Base-by-base conservation (phyloP, 2,113 vertebrate genomes). In the Oreochromis niloticus region DNA sequence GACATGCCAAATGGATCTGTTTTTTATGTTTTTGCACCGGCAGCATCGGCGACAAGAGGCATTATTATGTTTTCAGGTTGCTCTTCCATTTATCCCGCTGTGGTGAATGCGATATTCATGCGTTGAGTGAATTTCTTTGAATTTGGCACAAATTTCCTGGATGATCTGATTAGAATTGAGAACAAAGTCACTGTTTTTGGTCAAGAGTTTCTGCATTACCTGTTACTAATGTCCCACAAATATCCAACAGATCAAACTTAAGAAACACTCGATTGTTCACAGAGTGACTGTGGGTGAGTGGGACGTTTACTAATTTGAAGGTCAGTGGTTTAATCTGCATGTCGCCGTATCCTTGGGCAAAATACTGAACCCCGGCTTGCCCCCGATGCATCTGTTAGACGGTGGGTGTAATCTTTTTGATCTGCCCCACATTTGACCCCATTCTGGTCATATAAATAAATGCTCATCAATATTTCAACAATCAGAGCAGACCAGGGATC, bases 101-200 rank as follows among this genome's bases (percentile, higher is more conserved):
- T 19, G 24, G 41, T 12, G 0, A 73, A 24, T 27, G 5, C 3
- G 2, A 27, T 73, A 46, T 46, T 46, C 1, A 46, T 1, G 13
- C 1, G 0, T 6, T 27, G 68, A 73, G 13, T 1, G 39, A 27
- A 73, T 46, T 27, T 73, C n/a, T 73, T 73, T 17, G 39, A 71
- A 71, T 71, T 71, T 71, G 36, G n/a, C n/a, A 71, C 66, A 71
- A 0, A 71, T 71, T 43, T 71, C n/a, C 66, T 24, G n/a, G 3
- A 27, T 43, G 22, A 73, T 5, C 66, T 0, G 2, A 46, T 46
- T 2, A 46, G 66, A 73, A 73, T 17, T 46, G 7, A 73, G 66
- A 73, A 9, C 7, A 9, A 73, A 27, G 22, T 73, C 66, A 73
- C 22, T 6, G 66, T 73, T 66, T 22, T 5, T 39, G 32, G 2